phyloP scores from a whole-genome alignment of 2,888 invertebrate species.

The Brachylomia viminalis region DNA sequence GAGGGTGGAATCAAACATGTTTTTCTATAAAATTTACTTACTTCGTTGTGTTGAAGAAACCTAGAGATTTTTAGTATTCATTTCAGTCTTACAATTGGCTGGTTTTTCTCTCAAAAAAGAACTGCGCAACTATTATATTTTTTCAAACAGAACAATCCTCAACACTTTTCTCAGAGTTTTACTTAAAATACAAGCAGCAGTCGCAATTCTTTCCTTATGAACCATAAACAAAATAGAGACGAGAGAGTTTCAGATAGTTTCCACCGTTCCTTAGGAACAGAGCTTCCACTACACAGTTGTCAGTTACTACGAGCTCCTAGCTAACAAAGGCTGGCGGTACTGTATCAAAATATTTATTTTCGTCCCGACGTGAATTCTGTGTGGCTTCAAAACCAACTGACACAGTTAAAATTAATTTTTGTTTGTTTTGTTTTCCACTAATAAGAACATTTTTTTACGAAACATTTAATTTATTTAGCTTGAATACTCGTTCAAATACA shows the following conservation, averaged over 20 bases:
- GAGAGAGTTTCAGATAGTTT: constrained; percentile 47
- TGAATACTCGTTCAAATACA: constrained; percentile 1
- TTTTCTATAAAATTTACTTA: background rate
- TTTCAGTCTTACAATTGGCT: background rate
- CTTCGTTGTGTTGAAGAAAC: background rate
- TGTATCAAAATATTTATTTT: constrained; percentile 65
- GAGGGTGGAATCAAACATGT: background rate
- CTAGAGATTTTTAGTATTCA: background rate
- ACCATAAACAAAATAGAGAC: constrained; percentile 55
- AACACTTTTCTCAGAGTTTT: constrained; percentile 30
- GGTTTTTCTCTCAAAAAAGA: background rate
- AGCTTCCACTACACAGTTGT: constrained; percentile 23
- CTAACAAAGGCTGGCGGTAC: constrained; percentile 56
- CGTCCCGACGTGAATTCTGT: constrained; percentile 36
- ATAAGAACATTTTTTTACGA: background rate
- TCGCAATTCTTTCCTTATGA: constrained; percentile 46
- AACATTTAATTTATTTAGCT: background rate
- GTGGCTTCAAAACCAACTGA: constrained; percentile 41
- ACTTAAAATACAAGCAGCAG: constrained; percentile 35
- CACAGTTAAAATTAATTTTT: constrained; percentile 50
- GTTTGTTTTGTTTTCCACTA: constrained; percentile 48
- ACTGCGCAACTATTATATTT: background rate
- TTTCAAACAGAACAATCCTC: constrained; percentile 15
- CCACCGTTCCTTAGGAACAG: constrained; percentile 16
- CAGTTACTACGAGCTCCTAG: constrained; percentile 39